phyloP scores from a whole-genome alignment of 2,888 invertebrate genomes.

The Periphyllus acericola region DNA sequence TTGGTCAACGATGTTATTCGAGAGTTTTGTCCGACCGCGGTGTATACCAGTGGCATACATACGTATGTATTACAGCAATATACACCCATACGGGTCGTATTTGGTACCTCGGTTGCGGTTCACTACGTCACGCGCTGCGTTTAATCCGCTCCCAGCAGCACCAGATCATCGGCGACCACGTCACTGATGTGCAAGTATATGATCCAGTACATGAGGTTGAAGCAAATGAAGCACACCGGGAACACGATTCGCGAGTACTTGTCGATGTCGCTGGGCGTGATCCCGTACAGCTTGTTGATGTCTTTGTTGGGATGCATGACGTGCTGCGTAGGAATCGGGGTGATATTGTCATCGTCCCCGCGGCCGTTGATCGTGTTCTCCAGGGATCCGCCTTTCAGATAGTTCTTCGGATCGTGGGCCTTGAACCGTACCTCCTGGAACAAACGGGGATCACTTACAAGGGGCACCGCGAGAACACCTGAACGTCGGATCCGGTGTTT shows the following conservation, averaged over 20 bases:
- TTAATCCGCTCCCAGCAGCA: constrained; percentile 76
- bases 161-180: constrained; percentile 93
- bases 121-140: neutral
- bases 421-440: constrained; percentile 95
- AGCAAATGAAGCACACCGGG: constrained; percentile 97
- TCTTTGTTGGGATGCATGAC: constrained; percentile 90
- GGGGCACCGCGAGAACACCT: constrained; percentile 67
- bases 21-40: too few species aligned
- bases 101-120: neutral
- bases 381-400: constrained; percentile 90
- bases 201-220: constrained; percentile 99
- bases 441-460: constrained; percentile 68
- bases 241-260: constrained; percentile 98
- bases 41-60: neutral
- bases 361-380: constrained; percentile 89
- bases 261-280: constrained; percentile 98
- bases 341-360: constrained; percentile 75
- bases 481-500: constrained; percentile 35
- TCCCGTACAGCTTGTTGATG: constrained; percentile 89
- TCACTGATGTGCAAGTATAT: constrained; percentile 96
- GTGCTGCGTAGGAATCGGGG: constrained; percentile 76
- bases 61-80: neutral
- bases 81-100: neutral
- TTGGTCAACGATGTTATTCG: neutral
- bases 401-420: constrained; percentile 92